Evolutionary conservation across 1,140 invertebrate genomes (phyloP).

Genomic region (Leptinotarsa undecemlineata): DNA sequence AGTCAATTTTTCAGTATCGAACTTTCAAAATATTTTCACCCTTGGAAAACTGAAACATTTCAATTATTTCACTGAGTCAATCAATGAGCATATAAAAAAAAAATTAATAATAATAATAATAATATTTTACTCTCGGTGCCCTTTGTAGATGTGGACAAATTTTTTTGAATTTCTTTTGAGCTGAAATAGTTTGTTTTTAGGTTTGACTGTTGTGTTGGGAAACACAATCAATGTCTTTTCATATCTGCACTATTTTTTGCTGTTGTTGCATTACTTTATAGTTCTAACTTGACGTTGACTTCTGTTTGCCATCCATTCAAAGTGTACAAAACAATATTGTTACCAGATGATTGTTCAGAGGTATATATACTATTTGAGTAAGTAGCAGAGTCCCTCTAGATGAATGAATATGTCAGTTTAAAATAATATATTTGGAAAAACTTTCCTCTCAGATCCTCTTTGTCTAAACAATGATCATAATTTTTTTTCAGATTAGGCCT

Average conservation of each 20-base stretch:
- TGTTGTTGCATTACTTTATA: constrained; percentile 64
- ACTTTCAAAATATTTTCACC: no score
- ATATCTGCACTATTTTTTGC: constrained; percentile 64
- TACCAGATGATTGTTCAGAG: constrained; percentile 74
- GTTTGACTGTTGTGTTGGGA: constrained; percentile 73
- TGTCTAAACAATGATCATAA: constrained; percentile 1
- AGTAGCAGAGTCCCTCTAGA: constrained; percentile 46
- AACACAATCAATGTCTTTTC: constrained; percentile 67
- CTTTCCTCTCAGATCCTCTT: constrained; percentile 11
- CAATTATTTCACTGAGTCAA: no score
- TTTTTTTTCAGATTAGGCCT: constrained; percentile 47
- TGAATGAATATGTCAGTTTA: no score
- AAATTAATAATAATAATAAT: no score
- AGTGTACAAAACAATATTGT: constrained; percentile 63
- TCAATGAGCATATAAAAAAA: no score
- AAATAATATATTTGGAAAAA: background rate
- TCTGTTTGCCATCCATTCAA: constrained; percentile 72
- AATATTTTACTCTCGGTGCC: no score
- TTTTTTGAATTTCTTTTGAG: constrained; percentile 23
- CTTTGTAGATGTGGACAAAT: background rate
- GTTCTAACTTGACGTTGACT: constrained; percentile 71
- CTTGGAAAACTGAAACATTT: no score
- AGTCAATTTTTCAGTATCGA: no score
- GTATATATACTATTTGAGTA: constrained; percentile 71
- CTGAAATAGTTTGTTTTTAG: constrained; percentile 55